Percentiles rank a stretch among this genome's conserved stretches.
These are phyloP conservation scores for Megaleporinus macrocephalus DNA, from an alignment of 2,113 vertebrate genomes.

Conservation along the genomic window DNA sequence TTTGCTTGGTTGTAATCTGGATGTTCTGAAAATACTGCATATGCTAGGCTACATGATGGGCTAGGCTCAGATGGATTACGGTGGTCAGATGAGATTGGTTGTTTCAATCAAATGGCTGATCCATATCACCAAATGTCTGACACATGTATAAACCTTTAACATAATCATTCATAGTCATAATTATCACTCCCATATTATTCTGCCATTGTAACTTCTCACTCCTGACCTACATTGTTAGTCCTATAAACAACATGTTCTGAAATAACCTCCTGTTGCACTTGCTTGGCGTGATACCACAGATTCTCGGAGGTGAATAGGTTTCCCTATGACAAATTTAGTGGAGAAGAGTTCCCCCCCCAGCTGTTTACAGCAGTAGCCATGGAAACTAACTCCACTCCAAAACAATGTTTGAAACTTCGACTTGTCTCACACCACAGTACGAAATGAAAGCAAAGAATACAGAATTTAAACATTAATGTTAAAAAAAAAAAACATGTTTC, in stretches of 20 bases:
- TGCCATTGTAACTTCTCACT: not conserved
- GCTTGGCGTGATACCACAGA: not conserved
- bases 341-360: conserved; percentile 1
- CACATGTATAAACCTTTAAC: too few species aligned
- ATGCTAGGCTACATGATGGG: too few species aligned
- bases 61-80: too few species aligned
- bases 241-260: not conserved
- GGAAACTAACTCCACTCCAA: not conserved
- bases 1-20: too few species aligned
- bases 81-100: too few species aligned
- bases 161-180: too few species aligned
- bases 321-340: not conserved
- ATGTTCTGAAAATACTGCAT: too few species aligned
- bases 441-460: not conserved
- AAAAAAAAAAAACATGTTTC: not conserved
- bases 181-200: too few species aligned
- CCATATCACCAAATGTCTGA: too few species aligned
- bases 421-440: not conserved
- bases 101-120: too few species aligned
- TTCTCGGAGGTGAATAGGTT: not conserved
- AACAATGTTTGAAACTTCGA: not conserved
- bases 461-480: not conserved
- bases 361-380: conserved; percentile 11
- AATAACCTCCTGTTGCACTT: not conserved
- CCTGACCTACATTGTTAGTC: not conserved